Evolutionary conservation across 2,888 invertebrate genomes (phyloP).

Genomic region (Spisula solida): DNA sequence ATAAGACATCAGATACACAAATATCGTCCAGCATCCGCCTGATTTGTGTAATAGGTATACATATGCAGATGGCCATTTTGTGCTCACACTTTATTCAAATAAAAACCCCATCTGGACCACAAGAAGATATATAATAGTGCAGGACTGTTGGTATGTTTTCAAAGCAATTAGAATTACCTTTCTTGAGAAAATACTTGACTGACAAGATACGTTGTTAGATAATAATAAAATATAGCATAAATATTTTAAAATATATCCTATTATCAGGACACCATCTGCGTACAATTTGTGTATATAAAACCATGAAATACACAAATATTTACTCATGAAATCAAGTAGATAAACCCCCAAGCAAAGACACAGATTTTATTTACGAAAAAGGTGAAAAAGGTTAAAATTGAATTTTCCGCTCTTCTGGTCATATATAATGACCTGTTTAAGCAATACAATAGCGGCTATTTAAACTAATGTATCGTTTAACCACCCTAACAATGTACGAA

Average conservation of each 20-base stretch:
- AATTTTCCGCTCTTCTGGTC: conserved; percentile 29
- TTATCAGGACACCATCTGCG: not conserved
- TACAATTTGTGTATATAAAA: not conserved
- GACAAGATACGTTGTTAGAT: too few species aligned
- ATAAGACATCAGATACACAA: too few species aligned
- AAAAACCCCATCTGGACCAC: too few species aligned
- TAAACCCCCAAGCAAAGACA: conserved; percentile 12
- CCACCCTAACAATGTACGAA: conserved; percentile 19
- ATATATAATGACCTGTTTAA: conserved; percentile 29
- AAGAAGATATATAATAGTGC: too few species aligned
- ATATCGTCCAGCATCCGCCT: too few species aligned
- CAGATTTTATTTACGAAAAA: conserved; percentile 5
- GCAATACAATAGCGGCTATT: conserved; percentile 29
- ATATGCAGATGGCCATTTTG: too few species aligned
- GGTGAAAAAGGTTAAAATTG: conserved; percentile 51
- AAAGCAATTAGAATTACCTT: too few species aligned
- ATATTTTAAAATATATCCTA: not conserved
- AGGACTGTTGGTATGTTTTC: too few species aligned
- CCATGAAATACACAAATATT: conserved; percentile 26
- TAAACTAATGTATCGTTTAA: conserved; percentile 36
- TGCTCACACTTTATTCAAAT: too few species aligned
- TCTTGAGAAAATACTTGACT: too few species aligned
- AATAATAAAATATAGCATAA: too few species aligned
- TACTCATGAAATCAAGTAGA: conserved; percentile 25
- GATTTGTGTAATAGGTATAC: too few species aligned